These are phyloP conservation scores for Temnothorax ravouxi DNA, from an alignment of 2,888 invertebrate genomes.

Conservation along the genomic window DNA sequence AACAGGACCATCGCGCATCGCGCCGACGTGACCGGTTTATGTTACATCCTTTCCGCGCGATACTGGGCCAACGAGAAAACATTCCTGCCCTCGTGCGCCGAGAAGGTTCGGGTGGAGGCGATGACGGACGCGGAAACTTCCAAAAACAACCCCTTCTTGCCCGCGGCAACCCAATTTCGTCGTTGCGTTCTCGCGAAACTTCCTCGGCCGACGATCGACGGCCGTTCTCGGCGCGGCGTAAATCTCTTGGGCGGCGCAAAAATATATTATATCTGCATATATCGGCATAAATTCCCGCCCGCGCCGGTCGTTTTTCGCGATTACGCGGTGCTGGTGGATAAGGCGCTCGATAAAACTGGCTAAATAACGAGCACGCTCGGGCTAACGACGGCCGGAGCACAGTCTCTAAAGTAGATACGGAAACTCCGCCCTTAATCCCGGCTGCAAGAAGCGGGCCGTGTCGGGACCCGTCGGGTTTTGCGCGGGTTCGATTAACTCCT, in stretches of 20 bases:
- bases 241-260: constrained; percentile 59
- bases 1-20: neutral
- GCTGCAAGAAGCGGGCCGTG: constrained; percentile 18
- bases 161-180: constrained; percentile 49
- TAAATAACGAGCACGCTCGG: constrained; percentile 25
- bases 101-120: neutral
- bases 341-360: constrained; percentile 26
- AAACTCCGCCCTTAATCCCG: constrained; percentile 33
- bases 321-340: constrained; percentile 15
- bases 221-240: constrained; percentile 16
- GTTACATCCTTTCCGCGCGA: constrained; percentile 12
- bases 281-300: constrained; percentile 25
- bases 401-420: constrained; percentile 37
- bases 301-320: constrained; percentile 9
- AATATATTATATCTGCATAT: constrained; percentile 53
- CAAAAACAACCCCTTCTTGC: constrained; percentile 40
- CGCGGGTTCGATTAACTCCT: constrained; percentile 43
- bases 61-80: constrained; percentile 51
- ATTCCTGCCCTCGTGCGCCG: neutral
- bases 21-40: constrained; percentile 41
- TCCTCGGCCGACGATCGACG: constrained; percentile 16
- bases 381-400: constrained; percentile 12
- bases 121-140: neutral
- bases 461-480: constrained; percentile 5
- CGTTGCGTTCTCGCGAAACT: constrained; percentile 26